Evolutionary conservation across 2,113 vertebrate genomes (phyloP).

Genomic region (Pseudorasbora parva): DNA sequence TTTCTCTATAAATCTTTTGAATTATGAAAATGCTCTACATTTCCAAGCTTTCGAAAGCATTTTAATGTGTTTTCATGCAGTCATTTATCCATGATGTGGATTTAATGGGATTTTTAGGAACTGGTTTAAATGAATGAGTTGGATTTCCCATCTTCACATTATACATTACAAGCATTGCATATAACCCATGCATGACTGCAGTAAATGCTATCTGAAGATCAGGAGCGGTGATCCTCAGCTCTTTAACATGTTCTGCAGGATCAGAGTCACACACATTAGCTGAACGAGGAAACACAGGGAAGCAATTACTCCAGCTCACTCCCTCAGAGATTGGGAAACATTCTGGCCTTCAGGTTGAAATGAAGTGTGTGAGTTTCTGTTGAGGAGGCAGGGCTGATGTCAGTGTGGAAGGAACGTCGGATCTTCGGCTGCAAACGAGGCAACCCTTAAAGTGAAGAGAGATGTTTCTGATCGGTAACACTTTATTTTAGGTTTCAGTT

Average conservation of each 20-base stretch:
- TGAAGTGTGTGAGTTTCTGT: not conserved
- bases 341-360: not conserved
- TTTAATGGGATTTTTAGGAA: not conserved
- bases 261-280: no score
- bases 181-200: no score
- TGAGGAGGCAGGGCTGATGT: not conserved
- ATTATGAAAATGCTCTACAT: not conserved
- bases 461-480: no score
- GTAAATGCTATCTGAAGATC: not conserved
- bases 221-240: no score
- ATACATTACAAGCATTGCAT: not conserved
- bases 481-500: no score
- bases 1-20: not conserved
- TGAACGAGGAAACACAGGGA: not conserved
- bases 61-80: not conserved
- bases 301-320: conserved; percentile 18
- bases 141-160: not conserved
- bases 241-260: not conserved
- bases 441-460: not conserved
- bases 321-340: conserved; percentile 9
- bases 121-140: not conserved
- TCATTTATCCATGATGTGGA: not conserved
- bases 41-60: not conserved
- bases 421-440: not conserved
- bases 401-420: not conserved